These are phyloP conservation scores for Gibbula magus DNA, from an alignment of 2,888 invertebrate genomes.

Conservation along the genomic window DNA sequence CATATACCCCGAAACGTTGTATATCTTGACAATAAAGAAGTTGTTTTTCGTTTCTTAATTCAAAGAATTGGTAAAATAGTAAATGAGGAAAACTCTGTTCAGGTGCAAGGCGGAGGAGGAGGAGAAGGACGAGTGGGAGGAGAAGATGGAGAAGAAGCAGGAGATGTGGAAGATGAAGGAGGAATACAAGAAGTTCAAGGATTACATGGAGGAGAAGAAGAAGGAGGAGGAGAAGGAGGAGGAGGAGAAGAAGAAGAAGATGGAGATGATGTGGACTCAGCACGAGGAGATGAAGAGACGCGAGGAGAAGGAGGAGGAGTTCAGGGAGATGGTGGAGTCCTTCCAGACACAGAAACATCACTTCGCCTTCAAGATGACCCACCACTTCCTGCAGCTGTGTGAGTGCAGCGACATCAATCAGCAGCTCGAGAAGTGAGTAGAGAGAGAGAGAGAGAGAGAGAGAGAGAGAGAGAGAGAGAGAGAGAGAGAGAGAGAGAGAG, in stretches of 20 bases:
- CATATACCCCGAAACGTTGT: no score
- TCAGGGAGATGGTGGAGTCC: slow-evolving; percentile 13
- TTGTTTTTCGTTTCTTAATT: no score
- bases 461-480: neutral
- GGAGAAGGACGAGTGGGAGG: neutral
- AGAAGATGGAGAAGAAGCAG: neutral
- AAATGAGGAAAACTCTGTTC: neutral
- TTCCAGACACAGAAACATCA: slow-evolving; percentile 11
- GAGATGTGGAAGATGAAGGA: neutral
- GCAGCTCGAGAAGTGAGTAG: slow-evolving; percentile 15
- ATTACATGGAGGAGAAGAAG: neutral
- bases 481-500: neutral
- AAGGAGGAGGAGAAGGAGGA: slow-evolving; percentile 20
- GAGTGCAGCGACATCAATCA: neutral
- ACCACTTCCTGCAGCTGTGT: neutral
- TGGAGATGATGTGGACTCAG: slow-evolving; percentile 24
- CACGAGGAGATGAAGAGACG: slow-evolving; percentile 24
- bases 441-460: neutral
- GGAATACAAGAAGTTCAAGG: neutral
- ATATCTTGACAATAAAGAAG: no score
- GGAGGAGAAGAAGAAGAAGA: slow-evolving; percentile 27
- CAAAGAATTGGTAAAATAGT: no score
- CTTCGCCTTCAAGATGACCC: slow-evolving; percentile 3
- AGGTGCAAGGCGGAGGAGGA: neutral
- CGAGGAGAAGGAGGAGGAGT: slow-evolving; percentile 13